phyloP scores from a whole-genome alignment of 2,113 vertebrate species.

The Heliornis fulica region DNA sequence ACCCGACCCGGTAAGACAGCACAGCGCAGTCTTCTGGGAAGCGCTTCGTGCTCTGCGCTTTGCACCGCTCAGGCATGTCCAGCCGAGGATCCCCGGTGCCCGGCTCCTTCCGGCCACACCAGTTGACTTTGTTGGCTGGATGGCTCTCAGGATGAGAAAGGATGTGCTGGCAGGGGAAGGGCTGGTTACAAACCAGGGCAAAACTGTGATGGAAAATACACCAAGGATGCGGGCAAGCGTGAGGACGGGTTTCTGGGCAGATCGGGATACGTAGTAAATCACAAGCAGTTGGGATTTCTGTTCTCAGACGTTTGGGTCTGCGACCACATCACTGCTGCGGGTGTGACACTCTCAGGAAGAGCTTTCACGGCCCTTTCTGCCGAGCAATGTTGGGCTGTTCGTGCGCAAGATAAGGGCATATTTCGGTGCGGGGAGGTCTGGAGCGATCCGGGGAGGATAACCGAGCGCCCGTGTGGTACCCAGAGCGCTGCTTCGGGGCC shows the following conservation, averaged over 20 bases:
- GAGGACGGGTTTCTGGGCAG: accelerated
- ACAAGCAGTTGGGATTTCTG: background rate
- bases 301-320: background rate
- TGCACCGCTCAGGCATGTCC: accelerated
- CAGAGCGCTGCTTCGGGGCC: too few relatives aligned
- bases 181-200: accelerated
- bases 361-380: accelerated
- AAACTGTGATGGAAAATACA: accelerated
- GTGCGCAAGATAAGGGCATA: accelerated
- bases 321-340: background rate
- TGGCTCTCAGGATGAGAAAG: accelerated
- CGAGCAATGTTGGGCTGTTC: accelerated
- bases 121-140: accelerated
- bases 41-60: accelerated
- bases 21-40: too few relatives aligned
- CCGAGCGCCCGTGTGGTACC: too few relatives aligned
- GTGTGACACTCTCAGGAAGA: accelerated
- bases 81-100: accelerated
- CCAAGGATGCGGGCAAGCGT: accelerated
- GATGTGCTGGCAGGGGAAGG: accelerated
- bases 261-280: accelerated
- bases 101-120: accelerated
- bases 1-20: accelerated
- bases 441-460: too few relatives aligned
- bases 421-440: too few relatives aligned